phyloP scores from a whole-genome alignment of 1,140 invertebrate genomes.

The Bombus superbus region DNA sequence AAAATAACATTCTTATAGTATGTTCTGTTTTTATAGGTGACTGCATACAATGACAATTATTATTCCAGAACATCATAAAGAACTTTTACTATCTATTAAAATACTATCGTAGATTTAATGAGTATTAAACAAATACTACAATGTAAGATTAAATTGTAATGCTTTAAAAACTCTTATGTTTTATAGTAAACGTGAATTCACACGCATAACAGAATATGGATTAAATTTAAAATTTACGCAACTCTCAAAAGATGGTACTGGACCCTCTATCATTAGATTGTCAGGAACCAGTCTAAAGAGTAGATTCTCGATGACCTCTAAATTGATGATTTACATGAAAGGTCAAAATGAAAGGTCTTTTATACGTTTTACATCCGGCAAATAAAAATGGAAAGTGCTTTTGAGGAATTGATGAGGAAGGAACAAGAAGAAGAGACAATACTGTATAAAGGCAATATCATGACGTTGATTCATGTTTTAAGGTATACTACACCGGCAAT shows the following conservation, averaged over 20 bases:
- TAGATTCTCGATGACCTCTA: background rate
- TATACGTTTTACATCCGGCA: background rate
- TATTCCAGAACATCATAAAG: too few relatives aligned
- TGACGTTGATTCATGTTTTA: background rate
- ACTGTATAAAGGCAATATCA: background rate
- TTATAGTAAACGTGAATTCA: too few relatives aligned
- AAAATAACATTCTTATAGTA: too few relatives aligned
- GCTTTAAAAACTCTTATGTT: too few relatives aligned
- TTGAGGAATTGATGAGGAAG: background rate
- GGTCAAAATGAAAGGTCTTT: background rate
- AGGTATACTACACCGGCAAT: conserved; percentile 1
- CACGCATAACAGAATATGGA: too few relatives aligned
- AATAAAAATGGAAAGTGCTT: background rate
- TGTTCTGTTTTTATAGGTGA: too few relatives aligned
- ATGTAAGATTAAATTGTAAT: too few relatives aligned
- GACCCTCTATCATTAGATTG: background rate
- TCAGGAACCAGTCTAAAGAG: background rate
- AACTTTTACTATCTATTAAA: too few relatives aligned
- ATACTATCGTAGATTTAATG: too few relatives aligned
- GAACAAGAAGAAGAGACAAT: background rate
- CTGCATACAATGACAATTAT: too few relatives aligned
- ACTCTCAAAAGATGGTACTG: background rate
- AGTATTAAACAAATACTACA: too few relatives aligned
- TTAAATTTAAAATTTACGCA: background rate
- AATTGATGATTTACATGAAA: background rate